These are phyloP conservation scores for Zaprionus tsacasi DNA, from an alignment of 1,140 invertebrate species.

Conservation along the genomic window DNA sequence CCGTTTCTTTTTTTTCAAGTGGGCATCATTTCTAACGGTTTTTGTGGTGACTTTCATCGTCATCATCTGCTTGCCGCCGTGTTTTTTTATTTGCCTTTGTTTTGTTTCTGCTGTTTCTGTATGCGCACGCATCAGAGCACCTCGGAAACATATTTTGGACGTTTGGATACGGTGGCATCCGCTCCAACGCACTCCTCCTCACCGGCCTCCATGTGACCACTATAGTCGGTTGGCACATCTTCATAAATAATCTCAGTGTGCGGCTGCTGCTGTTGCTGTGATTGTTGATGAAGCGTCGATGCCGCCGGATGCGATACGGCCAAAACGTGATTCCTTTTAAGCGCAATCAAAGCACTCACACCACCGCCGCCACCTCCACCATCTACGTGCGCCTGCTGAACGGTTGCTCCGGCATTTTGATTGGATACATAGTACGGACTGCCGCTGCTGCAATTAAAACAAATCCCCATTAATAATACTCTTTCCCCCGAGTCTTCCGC, in stretches of 20 bases:
- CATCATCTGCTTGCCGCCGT: slow-evolving; percentile 16
- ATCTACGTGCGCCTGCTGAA: slow-evolving; percentile 61
- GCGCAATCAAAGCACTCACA: slow-evolving; percentile 75
- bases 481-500: neutral
- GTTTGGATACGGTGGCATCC: slow-evolving; percentile 63
- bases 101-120: slow-evolving; percentile 34
- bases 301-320: slow-evolving; percentile 57
- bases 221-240: slow-evolving; percentile 80
- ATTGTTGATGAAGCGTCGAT: slow-evolving; percentile 69
- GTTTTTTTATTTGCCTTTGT: slow-evolving; percentile 7
- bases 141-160: slow-evolving; percentile 79
- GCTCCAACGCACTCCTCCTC: slow-evolving; percentile 69
- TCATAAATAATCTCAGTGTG: slow-evolving; percentile 82
- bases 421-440: slow-evolving; percentile 80
- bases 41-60: slow-evolving; percentile 22
- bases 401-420: slow-evolving; percentile 67
- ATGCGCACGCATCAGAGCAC: slow-evolving; percentile 83
- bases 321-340: slow-evolving; percentile 79
- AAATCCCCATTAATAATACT: neutral
- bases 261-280: slow-evolving; percentile 62
- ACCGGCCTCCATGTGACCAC: slow-evolving; percentile 77
- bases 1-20: slow-evolving; percentile 19
- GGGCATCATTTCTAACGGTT: slow-evolving; percentile 31
- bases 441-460: slow-evolving; percentile 50
- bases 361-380: slow-evolving; percentile 45